Evolutionary conservation across 2,797 vertebrate species (phyloP), one percentile per base, ranked within the genome.

Genomic region (Sebastolobus alascanus): DNA sequence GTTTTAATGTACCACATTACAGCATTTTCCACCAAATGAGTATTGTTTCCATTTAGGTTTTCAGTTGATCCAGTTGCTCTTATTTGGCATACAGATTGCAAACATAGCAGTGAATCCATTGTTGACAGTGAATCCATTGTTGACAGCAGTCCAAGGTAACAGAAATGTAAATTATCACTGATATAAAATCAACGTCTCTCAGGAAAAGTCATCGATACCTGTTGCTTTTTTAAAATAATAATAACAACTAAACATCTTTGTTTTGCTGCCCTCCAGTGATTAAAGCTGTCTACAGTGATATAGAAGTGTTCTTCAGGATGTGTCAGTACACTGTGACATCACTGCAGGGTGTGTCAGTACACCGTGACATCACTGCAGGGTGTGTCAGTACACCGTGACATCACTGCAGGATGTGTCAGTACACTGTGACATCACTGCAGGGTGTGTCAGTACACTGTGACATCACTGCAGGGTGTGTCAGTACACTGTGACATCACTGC

Each of bases 191-290:
- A 37, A 22, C 38, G 8, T 2, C 40, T 25, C 66, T 79, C 67
- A 84, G 73, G 77, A 67, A 31, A 43, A 61, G 5, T 27, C 6
- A 35, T 56, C 11, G 8, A 65, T n/a, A n/a, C 38, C 37, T 46
- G 33, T 10, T 2, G 58, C 9, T 25, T 43, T 56, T 63, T 25
- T n/a, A 18, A 4, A 12, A 52, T 55, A 8, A 18, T 2, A 46
- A 27, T 3, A 31, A 12, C 11, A 12, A 20, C 9, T 10, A 4
- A 31, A 13, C 20, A 7, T 43, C 8, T 27, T 20, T 8, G 18
- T 50, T 50, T 29, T 22, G 12, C 37, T 56, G 50, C 1, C 8
- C 6, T 67, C 13, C 8, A 29, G 40, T n/a, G 5, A 29, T 50
- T 8, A 4, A 25, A 35, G 54, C 25, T 20, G n/a, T 37, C 37